Evolutionary conservation across 2,797 vertebrate species (phyloP).

Genomic region (Pristis pectinata): DNA sequence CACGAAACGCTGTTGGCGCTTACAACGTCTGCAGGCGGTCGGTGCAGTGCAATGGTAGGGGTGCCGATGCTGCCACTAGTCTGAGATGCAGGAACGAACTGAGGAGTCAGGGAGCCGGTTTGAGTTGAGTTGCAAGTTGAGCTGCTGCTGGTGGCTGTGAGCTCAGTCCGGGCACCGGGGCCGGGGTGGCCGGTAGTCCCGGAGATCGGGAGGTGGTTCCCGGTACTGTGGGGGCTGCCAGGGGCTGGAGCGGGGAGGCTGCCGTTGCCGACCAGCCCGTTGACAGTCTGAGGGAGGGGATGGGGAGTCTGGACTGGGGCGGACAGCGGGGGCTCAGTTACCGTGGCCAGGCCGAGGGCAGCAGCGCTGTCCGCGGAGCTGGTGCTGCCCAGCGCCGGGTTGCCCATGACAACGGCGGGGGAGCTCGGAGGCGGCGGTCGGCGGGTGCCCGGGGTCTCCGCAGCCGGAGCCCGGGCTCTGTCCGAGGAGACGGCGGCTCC

Average conservation of each 20-base stretch:
- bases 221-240: slow-evolving; percentile 39
- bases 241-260: slow-evolving; percentile 39
- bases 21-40: slow-evolving; percentile 63
- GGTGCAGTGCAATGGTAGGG: slow-evolving; percentile 63
- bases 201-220: slow-evolving; percentile 33
- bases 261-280: slow-evolving; percentile 52
- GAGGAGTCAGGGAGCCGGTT: slow-evolving; percentile 45
- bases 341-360: not conserved
- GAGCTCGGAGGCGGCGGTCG: not conserved
- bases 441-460: slow-evolving; percentile 47
- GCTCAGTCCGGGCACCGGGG: slow-evolving; percentile 44
- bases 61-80: slow-evolving; percentile 58
- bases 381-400: not conserved
- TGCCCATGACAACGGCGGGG: not conserved
- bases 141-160: slow-evolving; percentile 52
- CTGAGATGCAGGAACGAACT: slow-evolving; percentile 48
- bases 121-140: slow-evolving; percentile 56
- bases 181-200: slow-evolving; percentile 43
- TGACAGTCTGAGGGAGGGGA: slow-evolving; percentile 55
- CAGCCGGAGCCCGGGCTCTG: slow-evolving; percentile 46
- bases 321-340: not conserved
- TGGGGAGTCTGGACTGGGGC: not conserved
- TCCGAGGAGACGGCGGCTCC: slow-evolving; percentile 42
- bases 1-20: slow-evolving; percentile 44
- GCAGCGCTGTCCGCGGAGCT: not conserved